phyloP scores from a whole-genome alignment of 1,140 invertebrate genomes.

The Helicoverpa armigera region DNA sequence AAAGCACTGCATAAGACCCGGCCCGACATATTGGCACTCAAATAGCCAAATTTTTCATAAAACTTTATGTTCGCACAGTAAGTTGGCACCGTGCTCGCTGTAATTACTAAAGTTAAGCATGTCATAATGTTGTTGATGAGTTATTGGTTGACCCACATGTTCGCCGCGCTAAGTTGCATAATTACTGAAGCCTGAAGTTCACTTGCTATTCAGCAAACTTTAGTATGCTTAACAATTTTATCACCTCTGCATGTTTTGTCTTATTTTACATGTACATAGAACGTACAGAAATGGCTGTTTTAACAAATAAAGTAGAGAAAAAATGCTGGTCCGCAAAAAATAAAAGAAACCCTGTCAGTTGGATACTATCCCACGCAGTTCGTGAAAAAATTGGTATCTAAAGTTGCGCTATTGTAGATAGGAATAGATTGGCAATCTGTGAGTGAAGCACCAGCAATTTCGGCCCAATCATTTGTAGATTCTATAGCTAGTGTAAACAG shows the following conservation, averaged over 20 bases:
- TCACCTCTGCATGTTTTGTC: background rate
- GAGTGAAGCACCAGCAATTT: slow-evolving; percentile 4
- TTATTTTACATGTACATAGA: background rate
- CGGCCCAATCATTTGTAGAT: background rate
- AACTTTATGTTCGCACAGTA: background rate
- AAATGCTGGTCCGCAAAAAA: background rate
- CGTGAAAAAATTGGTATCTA: background rate
- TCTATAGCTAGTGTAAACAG: too few species aligned
- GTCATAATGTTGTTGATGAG: slow-evolving; percentile 27
- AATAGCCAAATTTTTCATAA: too few species aligned
- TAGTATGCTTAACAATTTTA: background rate
- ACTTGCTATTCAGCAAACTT: background rate
- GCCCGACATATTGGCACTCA: too few species aligned
- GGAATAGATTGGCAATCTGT: slow-evolving; percentile 17
- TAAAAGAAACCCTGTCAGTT: background rate
- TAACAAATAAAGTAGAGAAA: background rate
- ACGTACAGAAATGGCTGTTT: background rate
- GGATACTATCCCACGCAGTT: slow-evolving; percentile 9
- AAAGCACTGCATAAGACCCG: too few species aligned
- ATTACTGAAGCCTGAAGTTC: background rate
- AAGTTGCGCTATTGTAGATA: slow-evolving; percentile 7
- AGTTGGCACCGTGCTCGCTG: background rate
- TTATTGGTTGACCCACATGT: slow-evolving; percentile 28
- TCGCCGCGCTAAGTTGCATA: slow-evolving; percentile 19
- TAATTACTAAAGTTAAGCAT: slow-evolving; percentile 12